Percentiles rank a stretch among this genome's conserved stretches.
Conservation (phyloP, 2,113 vertebrate species). For the Chaetura pelagica region DNA sequence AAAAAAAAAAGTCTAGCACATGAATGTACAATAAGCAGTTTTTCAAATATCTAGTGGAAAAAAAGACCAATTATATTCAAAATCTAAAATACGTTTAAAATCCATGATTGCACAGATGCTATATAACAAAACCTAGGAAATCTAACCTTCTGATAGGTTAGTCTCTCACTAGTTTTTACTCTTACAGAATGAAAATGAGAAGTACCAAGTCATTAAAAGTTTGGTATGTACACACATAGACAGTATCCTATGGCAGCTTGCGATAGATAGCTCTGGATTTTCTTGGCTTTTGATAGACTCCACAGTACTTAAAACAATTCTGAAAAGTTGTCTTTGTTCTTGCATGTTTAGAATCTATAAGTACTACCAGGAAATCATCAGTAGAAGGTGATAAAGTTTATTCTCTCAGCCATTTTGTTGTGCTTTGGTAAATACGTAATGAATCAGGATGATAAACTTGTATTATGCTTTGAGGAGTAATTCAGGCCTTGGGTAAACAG, state of each 20-base stretch:
- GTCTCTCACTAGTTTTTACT: neutral
- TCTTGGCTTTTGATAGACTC: conserved; percentile 11
- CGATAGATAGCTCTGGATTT: neutral
- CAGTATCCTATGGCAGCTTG: neutral
- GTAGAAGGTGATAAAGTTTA: neutral
- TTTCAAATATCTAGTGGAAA: conserved; percentile 24
- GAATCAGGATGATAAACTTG: neutral
- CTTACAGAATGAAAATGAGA: neutral
- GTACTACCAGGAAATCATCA: neutral
- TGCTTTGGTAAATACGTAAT: neutral
- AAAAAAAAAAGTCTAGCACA: neutral
- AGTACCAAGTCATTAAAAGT: neutral
- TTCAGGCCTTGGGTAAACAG: neutral
- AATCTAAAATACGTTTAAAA: conserved; percentile 14
- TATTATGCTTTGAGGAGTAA: neutral
- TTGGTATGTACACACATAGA: neutral
- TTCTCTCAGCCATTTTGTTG: neutral
- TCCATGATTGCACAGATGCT: neutral
- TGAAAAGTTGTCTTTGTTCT: neutral
- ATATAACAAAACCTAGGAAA: neutral
- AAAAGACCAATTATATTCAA: conserved; percentile 28
- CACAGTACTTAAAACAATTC: neutral
- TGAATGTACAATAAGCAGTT: conserved; percentile 8
- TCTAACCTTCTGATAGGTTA: neutral
- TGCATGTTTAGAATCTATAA: neutral